phyloP scores from a whole-genome alignment of 2,797 vertebrate species.

The Gallinago nigripennis region DNA sequence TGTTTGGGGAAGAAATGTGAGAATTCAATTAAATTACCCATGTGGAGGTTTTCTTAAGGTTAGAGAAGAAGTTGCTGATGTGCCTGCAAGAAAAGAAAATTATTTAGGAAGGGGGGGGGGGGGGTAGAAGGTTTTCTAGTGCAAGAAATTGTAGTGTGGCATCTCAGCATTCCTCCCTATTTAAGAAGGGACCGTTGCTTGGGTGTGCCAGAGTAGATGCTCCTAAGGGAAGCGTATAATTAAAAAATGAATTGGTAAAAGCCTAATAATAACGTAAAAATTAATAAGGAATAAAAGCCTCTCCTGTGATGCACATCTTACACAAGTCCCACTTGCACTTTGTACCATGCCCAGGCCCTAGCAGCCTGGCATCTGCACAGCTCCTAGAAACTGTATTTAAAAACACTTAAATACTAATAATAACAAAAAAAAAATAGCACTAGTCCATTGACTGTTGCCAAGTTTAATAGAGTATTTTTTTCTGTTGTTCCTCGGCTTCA shows the following conservation, averaged over 20 bases:
- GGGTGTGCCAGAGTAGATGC: neutral
- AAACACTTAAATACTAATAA: neutral
- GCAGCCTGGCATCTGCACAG: neutral
- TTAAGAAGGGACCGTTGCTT: neutral
- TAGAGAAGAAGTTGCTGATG: neutral
- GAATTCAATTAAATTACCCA: neutral
- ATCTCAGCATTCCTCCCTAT: neutral
- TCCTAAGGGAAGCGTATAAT: neutral
- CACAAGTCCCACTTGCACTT: fast-evolving
- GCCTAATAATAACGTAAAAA: neutral
- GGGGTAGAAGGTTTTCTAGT: neutral
- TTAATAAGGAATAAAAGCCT: neutral
- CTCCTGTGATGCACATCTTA: fast-evolving
- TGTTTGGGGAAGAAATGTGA: neutral
- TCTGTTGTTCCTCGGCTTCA: neutral
- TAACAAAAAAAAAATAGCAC: neutral
- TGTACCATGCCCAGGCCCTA: fast-evolving
- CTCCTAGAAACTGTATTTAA: neutral
- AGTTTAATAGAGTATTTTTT: neutral
- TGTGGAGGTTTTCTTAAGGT: neutral
- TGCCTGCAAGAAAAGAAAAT: neutral
- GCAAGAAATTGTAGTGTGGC: neutral
- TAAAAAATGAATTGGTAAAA: neutral
- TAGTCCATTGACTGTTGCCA: neutral
- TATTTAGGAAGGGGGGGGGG: neutral